These are phyloP conservation scores for Acomys russatus DNA, from an alignment of 2,797 vertebrate genomes.

Conservation along the genomic window DNA sequence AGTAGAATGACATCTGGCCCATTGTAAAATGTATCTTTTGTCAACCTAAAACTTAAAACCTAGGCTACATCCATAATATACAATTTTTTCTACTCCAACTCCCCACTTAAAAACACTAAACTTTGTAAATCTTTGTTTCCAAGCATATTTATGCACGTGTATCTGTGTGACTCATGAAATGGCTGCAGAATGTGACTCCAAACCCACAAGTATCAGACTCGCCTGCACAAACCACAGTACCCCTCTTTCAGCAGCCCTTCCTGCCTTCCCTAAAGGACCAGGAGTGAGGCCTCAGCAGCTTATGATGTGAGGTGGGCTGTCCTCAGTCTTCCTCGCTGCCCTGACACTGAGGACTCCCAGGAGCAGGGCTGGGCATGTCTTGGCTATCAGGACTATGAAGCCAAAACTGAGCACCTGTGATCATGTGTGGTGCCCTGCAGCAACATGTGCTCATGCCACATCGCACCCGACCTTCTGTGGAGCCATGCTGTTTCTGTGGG, in stretches of 20 bases:
- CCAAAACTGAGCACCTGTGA: constrained; percentile 21
- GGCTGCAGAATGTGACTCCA: constrained; percentile 76
- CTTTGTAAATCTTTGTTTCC: constrained; percentile 78
- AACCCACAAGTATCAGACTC: constrained; percentile 70
- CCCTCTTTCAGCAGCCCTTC: constrained; percentile 75
- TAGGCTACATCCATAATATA: constrained; percentile 70
- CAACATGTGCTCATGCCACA: neutral
- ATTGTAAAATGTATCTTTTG: constrained; percentile 74
- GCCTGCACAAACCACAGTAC: constrained; percentile 78
- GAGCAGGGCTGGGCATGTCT: constrained; percentile 22
- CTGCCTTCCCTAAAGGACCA: constrained; percentile 53
- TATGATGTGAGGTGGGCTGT: neutral
- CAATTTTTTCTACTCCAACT: constrained; percentile 53
- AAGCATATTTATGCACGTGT: constrained; percentile 81
- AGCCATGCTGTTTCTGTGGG: constrained; percentile 7
- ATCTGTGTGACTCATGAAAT: constrained; percentile 71
- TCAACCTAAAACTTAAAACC: constrained; percentile 68
- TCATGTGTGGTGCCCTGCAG: constrained; percentile 23
- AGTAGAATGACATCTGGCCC: constrained; percentile 79
- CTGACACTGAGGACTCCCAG: constrained; percentile 28
- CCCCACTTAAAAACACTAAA: constrained; percentile 83
- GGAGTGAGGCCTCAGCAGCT: constrained; percentile 56
- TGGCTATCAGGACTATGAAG: constrained; percentile 1
- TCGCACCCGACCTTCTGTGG: constrained; percentile 2
- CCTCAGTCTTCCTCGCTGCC: neutral